These are phyloP conservation scores for Noctua comes DNA, from an alignment of 2,888 invertebrate species.

Conservation along the genomic window DNA sequence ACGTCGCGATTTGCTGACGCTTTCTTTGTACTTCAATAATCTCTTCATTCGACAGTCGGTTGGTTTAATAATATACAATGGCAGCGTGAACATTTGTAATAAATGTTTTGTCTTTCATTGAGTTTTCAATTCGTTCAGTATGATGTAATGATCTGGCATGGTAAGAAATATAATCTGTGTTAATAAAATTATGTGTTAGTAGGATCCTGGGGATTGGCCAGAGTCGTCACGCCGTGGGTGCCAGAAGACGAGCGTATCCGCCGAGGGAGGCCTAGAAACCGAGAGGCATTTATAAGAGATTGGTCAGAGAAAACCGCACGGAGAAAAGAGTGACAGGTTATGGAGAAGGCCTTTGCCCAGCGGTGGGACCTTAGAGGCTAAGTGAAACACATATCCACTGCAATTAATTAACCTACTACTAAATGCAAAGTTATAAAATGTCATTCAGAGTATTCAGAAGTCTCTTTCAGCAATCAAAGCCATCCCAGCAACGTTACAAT, in stretches of 20 bases:
- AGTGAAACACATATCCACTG: neutral
- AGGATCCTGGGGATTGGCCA: too few species aligned
- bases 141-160: neutral
- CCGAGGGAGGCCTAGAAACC: too few species aligned
- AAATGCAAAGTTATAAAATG: conserved; percentile 1
- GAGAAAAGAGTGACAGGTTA: too few species aligned
- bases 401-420: neutral
- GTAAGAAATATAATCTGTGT: neutral
- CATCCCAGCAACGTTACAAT: conserved; percentile 7
- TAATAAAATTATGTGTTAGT: neutral
- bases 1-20: conserved; percentile 10
- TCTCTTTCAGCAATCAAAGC: conserved; percentile 13
- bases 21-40: neutral
- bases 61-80: neutral
- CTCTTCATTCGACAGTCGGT: neutral
- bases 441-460: neutral
- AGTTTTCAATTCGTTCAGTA: neutral
- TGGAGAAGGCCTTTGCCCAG: too few species aligned
- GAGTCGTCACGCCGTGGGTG: too few species aligned
- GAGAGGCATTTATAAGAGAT: too few species aligned
- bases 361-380: too few species aligned
- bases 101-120: neutral
- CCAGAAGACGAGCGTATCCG: too few species aligned
- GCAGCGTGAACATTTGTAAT: neutral
- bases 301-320: too few species aligned